phyloP scores from a whole-genome alignment of 1,140 invertebrate species.

The Papilio dardanus region DNA sequence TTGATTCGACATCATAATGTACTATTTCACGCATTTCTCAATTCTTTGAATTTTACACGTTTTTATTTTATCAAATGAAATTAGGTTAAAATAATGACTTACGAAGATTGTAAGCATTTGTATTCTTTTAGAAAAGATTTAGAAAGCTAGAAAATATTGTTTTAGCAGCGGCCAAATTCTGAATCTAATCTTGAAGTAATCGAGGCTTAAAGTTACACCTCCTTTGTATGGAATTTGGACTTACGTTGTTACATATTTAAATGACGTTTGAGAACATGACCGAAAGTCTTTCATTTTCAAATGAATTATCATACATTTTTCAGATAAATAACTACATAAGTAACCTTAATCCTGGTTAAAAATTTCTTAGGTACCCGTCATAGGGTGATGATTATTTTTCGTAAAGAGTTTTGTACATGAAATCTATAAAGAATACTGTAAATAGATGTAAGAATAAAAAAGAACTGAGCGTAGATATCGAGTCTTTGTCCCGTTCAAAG shows the following conservation, averaged over 20 bases:
- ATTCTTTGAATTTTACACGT: background rate
- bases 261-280: too few relatives aligned
- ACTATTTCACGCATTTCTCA: conserved; percentile 3
- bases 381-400: background rate
- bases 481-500: conserved; percentile 80
- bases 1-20: background rate
- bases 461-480: conserved; percentile 68
- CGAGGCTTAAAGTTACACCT: too few relatives aligned
- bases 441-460: conserved; percentile 59
- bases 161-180: too few relatives aligned
- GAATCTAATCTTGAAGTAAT: too few relatives aligned
- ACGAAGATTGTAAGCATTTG: background rate
- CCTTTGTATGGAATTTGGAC: too few relatives aligned
- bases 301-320: too few relatives aligned
- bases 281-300: too few relatives aligned
- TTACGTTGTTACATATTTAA: too few relatives aligned
- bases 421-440: conserved; percentile 46
- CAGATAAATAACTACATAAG: too few relatives aligned
- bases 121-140: too few relatives aligned
- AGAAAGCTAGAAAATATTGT: background rate
- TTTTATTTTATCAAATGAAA: background rate
- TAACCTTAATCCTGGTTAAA: background rate
- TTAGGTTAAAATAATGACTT: background rate
- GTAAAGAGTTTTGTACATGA: background rate
- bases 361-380: background rate